Percentiles rank a stretch among this genome's conserved stretches.
phyloP scores from a whole-genome alignment of 2,113 vertebrate genomes.

The Illadopsis cleaveri region DNA sequence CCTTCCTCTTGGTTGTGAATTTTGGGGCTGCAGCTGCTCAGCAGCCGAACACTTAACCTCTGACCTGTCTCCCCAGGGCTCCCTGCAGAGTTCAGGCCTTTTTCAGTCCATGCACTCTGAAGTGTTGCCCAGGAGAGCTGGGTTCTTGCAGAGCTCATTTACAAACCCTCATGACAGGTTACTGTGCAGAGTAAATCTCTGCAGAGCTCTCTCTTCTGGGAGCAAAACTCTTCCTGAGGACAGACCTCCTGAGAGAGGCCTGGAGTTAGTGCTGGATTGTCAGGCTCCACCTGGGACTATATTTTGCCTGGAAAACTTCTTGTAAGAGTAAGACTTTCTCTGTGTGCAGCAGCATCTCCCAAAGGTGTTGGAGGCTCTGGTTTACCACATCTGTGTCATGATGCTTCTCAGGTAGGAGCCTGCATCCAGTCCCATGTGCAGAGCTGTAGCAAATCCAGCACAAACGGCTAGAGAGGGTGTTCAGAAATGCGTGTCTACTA shows the following conservation, averaged over 20 bases:
- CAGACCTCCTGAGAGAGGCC: background rate
- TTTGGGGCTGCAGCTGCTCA: background rate
- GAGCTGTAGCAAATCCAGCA: background rate
- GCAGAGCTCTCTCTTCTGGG: background rate
- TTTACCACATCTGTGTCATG: background rate
- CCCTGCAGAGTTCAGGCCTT: background rate
- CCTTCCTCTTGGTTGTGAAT: fast-evolving
- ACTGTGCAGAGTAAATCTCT: background rate
- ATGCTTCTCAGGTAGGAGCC: background rate
- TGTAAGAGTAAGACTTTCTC: background rate
- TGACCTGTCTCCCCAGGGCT: background rate
- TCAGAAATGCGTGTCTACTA: background rate
- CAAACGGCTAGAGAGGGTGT: background rate
- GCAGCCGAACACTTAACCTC: background rate
- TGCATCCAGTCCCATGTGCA: background rate
- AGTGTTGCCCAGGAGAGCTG: background rate
- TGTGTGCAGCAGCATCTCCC: background rate
- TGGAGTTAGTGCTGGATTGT: background rate
- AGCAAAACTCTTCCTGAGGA: background rate
- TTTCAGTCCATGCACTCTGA: background rate
- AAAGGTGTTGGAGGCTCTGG: background rate
- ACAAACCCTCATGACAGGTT: background rate
- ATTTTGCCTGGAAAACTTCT: background rate
- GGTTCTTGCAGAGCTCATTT: constrained; percentile 9
- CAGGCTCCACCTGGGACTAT: background rate